A percentile compares a stretch with the other conserved stretches of the same genome.
phyloP scores from a whole-genome alignment of 2,113 vertebrate species.

The Cyprinus carpio region DNA sequence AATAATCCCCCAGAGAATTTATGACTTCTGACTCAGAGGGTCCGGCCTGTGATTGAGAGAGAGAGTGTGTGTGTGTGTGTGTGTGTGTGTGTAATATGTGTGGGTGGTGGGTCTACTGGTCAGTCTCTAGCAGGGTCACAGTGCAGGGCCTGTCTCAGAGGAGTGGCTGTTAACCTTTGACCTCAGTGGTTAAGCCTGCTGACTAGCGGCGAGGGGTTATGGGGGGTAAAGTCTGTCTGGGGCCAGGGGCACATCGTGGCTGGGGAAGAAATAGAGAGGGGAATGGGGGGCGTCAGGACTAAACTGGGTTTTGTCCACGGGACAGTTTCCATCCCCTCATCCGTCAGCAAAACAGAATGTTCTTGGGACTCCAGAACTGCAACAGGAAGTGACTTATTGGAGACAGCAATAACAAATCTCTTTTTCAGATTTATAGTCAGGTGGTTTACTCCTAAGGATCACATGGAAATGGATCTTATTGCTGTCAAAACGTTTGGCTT shows the following conservation, averaged over 20 bases:
- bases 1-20: constrained; percentile 65
- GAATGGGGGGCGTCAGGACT: constrained; percentile 68
- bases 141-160: constrained; percentile 79
- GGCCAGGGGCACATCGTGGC: constrained; percentile 66
- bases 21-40: constrained; percentile 56
- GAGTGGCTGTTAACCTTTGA: constrained; percentile 77
- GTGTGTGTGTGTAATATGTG: constrained; percentile 36
- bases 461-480: constrained; percentile 11
- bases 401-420: constrained; percentile 6
- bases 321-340: constrained; percentile 68
- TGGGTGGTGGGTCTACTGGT: constrained; percentile 68
- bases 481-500: constrained; percentile 25
- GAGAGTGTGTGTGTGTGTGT: constrained; percentile 3
- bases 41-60: constrained; percentile 42
- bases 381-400: constrained; percentile 51
- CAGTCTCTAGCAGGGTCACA: constrained; percentile 71
- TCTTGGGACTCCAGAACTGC: constrained; percentile 42
- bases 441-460: constrained; percentile 1
- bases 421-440: constrained; percentile 39
- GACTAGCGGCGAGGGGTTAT: constrained; percentile 66
- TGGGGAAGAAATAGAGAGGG: constrained; percentile 38
- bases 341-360: constrained; percentile 66
- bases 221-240: constrained; percentile 67
- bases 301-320: constrained; percentile 77
- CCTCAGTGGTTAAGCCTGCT: constrained; percentile 73